Evolutionary conservation across 2,797 vertebrate species (phyloP).

Genomic region (Chrysocyon brachyurus): DNA sequence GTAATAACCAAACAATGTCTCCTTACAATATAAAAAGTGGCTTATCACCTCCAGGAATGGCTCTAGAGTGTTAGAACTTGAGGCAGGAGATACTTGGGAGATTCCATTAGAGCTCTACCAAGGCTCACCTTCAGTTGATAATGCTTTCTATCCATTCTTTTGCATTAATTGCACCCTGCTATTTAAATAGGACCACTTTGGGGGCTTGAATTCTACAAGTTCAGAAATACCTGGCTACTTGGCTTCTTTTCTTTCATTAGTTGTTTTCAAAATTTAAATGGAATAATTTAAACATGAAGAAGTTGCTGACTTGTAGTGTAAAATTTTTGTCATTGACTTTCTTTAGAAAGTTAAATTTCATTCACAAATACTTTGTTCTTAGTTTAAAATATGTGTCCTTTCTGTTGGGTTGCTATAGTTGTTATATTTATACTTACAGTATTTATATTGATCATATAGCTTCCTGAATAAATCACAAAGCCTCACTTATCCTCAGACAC

Average conservation of each 20-base stretch:
- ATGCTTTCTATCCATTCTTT: background rate
- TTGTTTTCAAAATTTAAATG: background rate
- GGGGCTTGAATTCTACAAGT: background rate
- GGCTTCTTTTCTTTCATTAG: background rate
- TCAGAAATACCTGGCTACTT: background rate
- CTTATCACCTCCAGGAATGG: background rate
- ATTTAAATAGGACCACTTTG: background rate
- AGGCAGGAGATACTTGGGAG: background rate
- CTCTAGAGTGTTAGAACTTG: background rate
- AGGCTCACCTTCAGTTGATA: background rate
- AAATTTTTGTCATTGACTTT: constrained; percentile 13
- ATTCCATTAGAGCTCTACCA: background rate
- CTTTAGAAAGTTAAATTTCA: constrained; percentile 21
- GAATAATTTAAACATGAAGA: background rate
- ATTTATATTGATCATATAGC: background rate
- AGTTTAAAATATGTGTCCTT: background rate
- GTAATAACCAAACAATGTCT: background rate
- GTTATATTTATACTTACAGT: background rate
- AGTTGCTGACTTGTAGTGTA: background rate
- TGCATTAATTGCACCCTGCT: background rate
- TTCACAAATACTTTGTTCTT: background rate
- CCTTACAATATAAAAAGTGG: background rate
- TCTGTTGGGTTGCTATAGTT: background rate
- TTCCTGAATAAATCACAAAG: background rate
- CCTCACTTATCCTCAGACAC: background rate